Evolutionary conservation across 2,113 vertebrate species (phyloP).

Genomic region (Seriola rivoliana): DNA sequence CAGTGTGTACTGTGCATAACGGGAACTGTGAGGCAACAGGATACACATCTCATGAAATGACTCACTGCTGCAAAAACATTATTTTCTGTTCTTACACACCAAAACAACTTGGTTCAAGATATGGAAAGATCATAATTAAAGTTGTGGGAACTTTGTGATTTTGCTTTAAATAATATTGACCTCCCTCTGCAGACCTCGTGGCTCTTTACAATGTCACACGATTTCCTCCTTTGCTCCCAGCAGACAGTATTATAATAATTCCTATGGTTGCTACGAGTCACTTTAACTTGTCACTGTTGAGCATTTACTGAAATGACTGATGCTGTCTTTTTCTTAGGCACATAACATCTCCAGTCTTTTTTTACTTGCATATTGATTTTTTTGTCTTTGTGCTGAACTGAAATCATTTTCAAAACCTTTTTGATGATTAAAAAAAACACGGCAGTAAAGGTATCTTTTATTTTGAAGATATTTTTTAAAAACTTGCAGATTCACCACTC

Average conservation of each 20-base stretch:
- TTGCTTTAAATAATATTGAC: not conserved
- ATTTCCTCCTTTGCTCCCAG: not conserved
- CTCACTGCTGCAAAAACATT: no score
- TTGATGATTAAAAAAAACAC: no score
- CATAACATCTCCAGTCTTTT: no score
- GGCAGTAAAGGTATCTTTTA: no score
- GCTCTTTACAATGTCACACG: not conserved
- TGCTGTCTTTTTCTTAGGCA: not conserved
- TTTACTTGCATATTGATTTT: not conserved
- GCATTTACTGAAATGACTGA: not conserved
- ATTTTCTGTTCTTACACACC: not conserved
- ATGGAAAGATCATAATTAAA: no score
- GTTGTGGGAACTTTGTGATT: not conserved
- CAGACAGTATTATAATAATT: not conserved
- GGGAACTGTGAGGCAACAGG: not conserved
- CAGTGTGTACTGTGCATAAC: not conserved
- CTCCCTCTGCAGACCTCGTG: not conserved
- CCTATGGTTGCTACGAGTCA: not conserved
- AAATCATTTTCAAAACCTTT: not conserved
- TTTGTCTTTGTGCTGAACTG: not conserved
- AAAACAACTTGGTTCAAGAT: no score
- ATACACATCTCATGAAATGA: not conserved
- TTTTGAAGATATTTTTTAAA: no score
- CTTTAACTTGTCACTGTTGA: not conserved
- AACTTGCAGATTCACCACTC: no score